Evolutionary conservation across 2,797 vertebrate species (phyloP), one percentile per base, ranked within the genome.

Genomic region (Sylvilagus floridanus): DNA sequence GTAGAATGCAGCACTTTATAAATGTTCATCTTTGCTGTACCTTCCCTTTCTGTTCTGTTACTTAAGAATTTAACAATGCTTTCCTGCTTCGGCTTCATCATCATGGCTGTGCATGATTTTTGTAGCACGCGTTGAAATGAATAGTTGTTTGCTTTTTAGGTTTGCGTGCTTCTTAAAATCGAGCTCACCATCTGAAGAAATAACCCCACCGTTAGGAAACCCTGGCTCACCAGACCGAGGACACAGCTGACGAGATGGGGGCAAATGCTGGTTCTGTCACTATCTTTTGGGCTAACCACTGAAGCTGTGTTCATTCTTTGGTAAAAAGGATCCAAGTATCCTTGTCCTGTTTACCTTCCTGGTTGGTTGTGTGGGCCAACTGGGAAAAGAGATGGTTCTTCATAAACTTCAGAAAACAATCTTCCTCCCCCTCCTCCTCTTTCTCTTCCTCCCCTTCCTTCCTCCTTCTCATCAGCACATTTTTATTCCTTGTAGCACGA

Each of bases 1-100:
- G 5, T 24, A 52, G 47, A 81, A 69, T 30, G 4, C 37, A n/a
- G 30, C 78, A 22, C 66, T 78, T 88, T 52, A 60, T 57, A 72
- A 84, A 54, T 63, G 7, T 68, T 79, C 52, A 69, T 24, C 32
- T 91, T 63, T 91, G 60, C 78, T 68, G 82, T 1, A 73, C 17
- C 28, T 88, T 63, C 7, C 30, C 2, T 91, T 26, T 90, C 77
- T 94, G 3, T 76, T 52, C 8, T 81, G 60, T 57, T 79, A 52
- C 82, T 52, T 54, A 66, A 77, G 79, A 66, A 78, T 89, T 79
- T 76, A 71, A 72, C 30, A 63, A 84, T 42, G 88, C 69, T 93
- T 84, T 66, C 50, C 14, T 72, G 30, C 57, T 81, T 93, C 84
- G 26, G 26, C 37, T 11, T 78, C n/a, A 81, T 66, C 24, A 62